Evolutionary conservation across 2,113 vertebrate genomes (phyloP).

Genomic region (Cyanistes caeruleus): DNA sequence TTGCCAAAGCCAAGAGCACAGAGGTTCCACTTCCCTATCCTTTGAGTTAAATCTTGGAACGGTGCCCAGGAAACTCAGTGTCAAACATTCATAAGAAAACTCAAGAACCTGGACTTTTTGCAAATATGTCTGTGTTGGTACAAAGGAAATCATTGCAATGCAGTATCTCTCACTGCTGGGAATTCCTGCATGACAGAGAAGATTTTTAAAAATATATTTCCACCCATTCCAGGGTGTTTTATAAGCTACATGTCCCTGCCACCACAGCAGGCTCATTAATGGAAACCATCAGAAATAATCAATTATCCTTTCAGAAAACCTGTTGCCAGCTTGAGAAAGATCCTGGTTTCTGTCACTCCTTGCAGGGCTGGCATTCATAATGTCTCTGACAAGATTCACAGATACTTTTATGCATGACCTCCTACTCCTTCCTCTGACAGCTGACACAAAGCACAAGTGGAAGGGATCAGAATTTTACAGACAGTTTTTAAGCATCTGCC

Average conservation of each 20-base stretch:
- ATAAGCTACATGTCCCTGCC: not conserved
- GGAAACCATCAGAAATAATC: constrained; percentile 9
- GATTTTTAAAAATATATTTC: not conserved
- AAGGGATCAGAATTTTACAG: constrained; percentile 34
- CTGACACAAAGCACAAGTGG: not conserved
- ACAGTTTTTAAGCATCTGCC: constrained; percentile 17
- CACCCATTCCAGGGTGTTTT: not conserved
- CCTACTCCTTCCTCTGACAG: constrained; percentile 34
- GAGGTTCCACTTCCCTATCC: not conserved
- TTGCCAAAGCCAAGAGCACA: not conserved
- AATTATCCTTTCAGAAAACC: not conserved
- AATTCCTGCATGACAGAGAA: not conserved
- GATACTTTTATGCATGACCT: constrained; percentile 24
- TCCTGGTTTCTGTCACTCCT: not conserved
- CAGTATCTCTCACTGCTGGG: not conserved
- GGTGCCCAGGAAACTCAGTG: not conserved
- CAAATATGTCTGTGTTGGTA: not conserved
- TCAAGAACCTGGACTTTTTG: not conserved
- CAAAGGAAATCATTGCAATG: not conserved
- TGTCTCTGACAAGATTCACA: not conserved
- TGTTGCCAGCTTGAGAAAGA: not conserved
- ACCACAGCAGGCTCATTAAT: not conserved
- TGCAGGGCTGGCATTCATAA: not conserved
- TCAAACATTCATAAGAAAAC: not conserved
- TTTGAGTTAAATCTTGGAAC: not conserved